phyloP scores from a whole-genome alignment of 2,113 vertebrate species.

The Varanus salvator region DNA sequence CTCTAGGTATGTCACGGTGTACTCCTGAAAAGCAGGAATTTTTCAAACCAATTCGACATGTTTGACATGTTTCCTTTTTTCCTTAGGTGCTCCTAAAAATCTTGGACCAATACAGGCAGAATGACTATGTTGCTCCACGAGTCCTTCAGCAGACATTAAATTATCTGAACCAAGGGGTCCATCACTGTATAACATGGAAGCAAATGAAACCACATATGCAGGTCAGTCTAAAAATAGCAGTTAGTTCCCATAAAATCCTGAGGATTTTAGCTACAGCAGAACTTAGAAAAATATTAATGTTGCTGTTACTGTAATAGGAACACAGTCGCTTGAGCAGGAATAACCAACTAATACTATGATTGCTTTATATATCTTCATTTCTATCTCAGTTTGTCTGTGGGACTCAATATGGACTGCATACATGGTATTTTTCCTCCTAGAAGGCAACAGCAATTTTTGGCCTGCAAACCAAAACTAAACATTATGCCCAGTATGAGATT shows the following conservation, averaged over 20 bases:
- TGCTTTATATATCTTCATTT: not conserved
- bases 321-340: not conserved
- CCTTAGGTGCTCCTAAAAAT: conserved; percentile 92
- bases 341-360: not conserved
- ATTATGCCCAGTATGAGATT: not conserved
- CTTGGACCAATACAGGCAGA: conserved; percentile 91
- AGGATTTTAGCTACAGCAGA: not conserved
- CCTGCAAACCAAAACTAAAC: not conserved
- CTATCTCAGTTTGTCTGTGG: not conserved
- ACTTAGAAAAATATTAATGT: not conserved
- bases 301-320: not conserved
- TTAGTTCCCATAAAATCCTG: not conserved
- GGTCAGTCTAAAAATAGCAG: conserved; percentile 73
- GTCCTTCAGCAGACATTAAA: conserved; percentile 93
- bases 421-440: not conserved
- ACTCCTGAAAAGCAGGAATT: not conserved
- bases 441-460: not conserved
- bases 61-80: not conserved
- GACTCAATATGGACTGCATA: not conserved
- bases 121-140: conserved; percentile 90
- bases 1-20: no score
- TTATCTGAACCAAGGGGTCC: conserved; percentile 90
- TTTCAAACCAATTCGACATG: no score
- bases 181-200: conserved; percentile 95
- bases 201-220: conserved; percentile 96